Conservation (phyloP, 2,888 invertebrate species). For the Watsonalla binaria region DNA sequence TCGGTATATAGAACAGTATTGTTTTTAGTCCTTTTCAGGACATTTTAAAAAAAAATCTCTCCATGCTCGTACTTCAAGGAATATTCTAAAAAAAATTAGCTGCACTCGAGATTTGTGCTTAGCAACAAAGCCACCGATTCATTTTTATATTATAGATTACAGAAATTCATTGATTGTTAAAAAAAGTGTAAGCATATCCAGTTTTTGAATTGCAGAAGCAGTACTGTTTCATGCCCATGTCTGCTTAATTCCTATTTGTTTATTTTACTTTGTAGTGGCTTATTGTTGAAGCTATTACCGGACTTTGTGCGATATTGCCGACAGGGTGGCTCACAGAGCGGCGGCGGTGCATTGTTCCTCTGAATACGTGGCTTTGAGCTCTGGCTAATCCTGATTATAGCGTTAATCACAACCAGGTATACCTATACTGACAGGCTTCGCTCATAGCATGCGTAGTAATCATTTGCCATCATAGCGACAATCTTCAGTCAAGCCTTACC, state of each 20-base stretch:
- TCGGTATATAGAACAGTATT: too few species aligned
- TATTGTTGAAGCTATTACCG: neutral
- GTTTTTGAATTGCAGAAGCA: too few species aligned
- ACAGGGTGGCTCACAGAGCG: neutral
- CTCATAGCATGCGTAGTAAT: neutral
- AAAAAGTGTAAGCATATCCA: too few species aligned
- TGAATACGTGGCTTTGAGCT: conserved; percentile 1
- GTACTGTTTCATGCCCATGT: too few species aligned
- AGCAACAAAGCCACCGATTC: too few species aligned
- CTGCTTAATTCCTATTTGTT: neutral
- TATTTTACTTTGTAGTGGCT: neutral
- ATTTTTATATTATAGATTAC: too few species aligned
- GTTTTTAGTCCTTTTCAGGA: too few species aligned
- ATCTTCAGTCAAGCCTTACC: neutral
- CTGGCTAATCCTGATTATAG: conserved; percentile 7
- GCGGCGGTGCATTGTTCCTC: neutral
- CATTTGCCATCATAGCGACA: neutral
- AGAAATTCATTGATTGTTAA: too few species aligned
- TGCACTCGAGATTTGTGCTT: too few species aligned
- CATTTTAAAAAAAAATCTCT: too few species aligned
- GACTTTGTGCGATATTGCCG: neutral
- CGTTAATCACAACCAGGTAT: conserved; percentile 6
- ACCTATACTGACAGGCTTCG: neutral
- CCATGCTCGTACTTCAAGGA: too few species aligned
- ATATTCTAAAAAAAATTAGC: too few species aligned